Base-by-base conservation (phyloP, 1,140 invertebrate genomes). In the Amyelois transitella region DNA sequence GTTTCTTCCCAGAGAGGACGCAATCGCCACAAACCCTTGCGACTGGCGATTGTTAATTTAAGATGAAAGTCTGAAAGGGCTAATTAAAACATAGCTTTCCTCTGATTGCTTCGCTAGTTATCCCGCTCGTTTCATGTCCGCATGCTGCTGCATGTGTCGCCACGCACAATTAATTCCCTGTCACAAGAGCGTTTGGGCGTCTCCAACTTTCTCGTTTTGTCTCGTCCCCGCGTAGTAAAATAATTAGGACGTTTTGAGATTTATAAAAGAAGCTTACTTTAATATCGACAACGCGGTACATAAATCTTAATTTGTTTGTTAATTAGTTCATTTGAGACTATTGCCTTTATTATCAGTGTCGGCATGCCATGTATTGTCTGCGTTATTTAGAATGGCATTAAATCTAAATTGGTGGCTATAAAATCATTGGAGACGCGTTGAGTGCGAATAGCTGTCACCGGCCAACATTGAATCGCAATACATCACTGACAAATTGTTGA, bases 241-340 rank as follows among this genome's bases (percentile, higher is more conserved):
- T 88, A 88, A 88, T 88, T 88, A 88, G 85, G 81, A 86, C 81
- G 78, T 88, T 88, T 88, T 88, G 82, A 88, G 77, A 76, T 83
- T 88, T 82, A 86, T 86, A 85, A 86, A 85, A 82, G 81, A 83
- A 86, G 66, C 76, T 80, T 85, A 85, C 81, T 79, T 87, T 84
- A 84, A 86, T 84, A 87, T 87, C 84, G 84, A 87, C 84, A 86
- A 82, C 72, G 76, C 79, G 78, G 66, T 58, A 81, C 79, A 82
- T 87, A 84, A 87, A 87, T 87, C 82, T 87, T 84, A 75, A 84
- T 86, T 83, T 77, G 72, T 69, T 62, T 64, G 68, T 80, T 85
- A 85, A 87, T 85, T 85, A 77, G 76, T 64, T 38, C 3, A 38
- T n/a, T 38, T 32, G 2, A 32, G 32, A 14, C 12, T 14, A 14